Conservation (phyloP, 2,888 invertebrate genomes). For the Eucriotettix oculatus region DNA sequence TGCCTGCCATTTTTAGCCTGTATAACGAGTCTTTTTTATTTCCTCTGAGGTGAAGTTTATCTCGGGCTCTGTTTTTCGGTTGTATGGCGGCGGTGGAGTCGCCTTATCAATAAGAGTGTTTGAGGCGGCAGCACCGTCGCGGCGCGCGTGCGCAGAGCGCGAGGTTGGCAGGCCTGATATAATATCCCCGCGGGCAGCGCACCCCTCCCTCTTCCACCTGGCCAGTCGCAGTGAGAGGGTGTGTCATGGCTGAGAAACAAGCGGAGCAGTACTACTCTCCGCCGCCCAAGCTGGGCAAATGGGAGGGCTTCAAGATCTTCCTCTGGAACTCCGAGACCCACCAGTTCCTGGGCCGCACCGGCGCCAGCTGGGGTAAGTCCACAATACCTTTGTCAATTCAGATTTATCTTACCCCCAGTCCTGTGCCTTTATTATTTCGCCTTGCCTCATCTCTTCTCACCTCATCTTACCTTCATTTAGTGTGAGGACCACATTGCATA, state of each 20-base stretch:
- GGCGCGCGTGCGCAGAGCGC: neutral
- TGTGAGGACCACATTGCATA: too few species aligned
- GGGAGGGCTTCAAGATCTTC: conserved; percentile 73
- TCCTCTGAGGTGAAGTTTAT: too few species aligned
- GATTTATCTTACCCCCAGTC: too few species aligned
- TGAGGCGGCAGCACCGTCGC: neutral
- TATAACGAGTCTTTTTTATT: too few species aligned
- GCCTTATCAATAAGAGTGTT: too few species aligned
- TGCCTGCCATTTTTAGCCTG: too few species aligned
- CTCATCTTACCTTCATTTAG: too few species aligned
- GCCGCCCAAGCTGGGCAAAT: conserved; percentile 65
- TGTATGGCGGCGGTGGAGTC: neutral
- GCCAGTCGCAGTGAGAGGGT: neutral
- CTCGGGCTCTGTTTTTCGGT: neutral
- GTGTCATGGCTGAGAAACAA: conserved; percentile 61
- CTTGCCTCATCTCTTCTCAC: too few species aligned
- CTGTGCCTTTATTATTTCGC: too few species aligned
- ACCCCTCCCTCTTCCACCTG: neutral
- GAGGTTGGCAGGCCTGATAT: neutral
- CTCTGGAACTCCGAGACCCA: conserved; percentile 85
- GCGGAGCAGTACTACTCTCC: conserved; percentile 53
- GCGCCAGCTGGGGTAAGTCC: conserved; percentile 86
- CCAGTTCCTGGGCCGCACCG: conserved; percentile 82
- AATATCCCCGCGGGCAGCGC: neutral
- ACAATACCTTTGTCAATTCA: neutral